Base-by-base conservation (phyloP, 2,888 invertebrate species). In the Nephrocerus scutellatus region DNA sequence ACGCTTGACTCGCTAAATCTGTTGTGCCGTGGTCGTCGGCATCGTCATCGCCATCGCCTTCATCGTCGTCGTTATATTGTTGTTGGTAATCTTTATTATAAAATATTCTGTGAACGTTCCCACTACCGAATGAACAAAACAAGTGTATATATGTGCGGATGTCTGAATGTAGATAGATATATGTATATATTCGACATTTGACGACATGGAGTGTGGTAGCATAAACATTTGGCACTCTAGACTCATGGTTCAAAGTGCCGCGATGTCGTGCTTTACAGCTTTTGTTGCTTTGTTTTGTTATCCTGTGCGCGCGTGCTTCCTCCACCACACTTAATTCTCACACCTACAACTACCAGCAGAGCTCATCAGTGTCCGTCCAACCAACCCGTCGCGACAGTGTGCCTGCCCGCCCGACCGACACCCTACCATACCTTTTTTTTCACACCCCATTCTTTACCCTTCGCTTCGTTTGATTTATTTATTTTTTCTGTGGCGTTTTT, bases 391-490 rank as follows among this genome's bases (percentile, higher is more conserved):
- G 12, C 37, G 24, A 24, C 15, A 15, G 30, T 18, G 13, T 29
- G 20, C 22, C 23, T 28, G 29, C 22, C 34, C 33, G 35, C 43
- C 30, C 31, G 36, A 39, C 44, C 46, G 48, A 39, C 44, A 40
- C 26, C 39, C 43, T 39, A 24, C 41, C 30, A 23, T 21, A 36
- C 29, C 57, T 55, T 58, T 59, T 60, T 60, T 61, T 62, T 62
- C 61, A 62, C 62, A 60, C 63, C 59, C 59, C 54, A 56, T 57
- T 56, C 53, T 48, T 59, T 55, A 52, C 55, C 56, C 54, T 56
- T 51, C 53, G 48, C 60, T 59, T 59, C 56, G 57, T 57, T 59
- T 57, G 60, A 59, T 60, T 59, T 59, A 59, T 60, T 58, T 59
- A 60, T 60, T 58, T 59, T 58, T 58, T n/a, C n/a, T n/a, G n/a